Evolutionary conservation across 2,113 vertebrate genomes (phyloP).

Genomic region (Mionectes macconnelli): DNA sequence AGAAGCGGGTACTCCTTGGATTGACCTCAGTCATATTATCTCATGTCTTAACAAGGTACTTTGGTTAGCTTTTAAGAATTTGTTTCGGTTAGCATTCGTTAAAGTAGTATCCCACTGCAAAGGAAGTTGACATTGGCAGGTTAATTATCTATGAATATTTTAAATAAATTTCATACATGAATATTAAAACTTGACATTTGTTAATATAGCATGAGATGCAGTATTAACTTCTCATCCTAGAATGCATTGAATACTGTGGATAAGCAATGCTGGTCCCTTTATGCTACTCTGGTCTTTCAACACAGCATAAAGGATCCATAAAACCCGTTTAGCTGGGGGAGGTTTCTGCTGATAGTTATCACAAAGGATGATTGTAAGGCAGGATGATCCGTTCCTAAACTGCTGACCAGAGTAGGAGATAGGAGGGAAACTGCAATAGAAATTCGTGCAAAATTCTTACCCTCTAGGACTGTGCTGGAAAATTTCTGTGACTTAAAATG

Average conservation of each 20-base stretch:
- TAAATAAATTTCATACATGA: slow-evolving; percentile 8
- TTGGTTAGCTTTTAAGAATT: slow-evolving; percentile 1
- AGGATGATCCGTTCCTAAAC: not conserved
- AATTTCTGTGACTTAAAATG: not conserved
- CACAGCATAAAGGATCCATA: slow-evolving; percentile 65
- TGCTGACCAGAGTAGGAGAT: not conserved
- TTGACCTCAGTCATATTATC: slow-evolving; percentile 99
- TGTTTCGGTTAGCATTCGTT: not conserved
- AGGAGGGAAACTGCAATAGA: not conserved
- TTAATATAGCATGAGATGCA: not conserved
- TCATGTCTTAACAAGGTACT: slow-evolving; percentile 99
- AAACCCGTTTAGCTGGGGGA: not conserved
- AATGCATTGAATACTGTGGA: slow-evolving; percentile 27
- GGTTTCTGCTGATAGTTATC: not conserved
- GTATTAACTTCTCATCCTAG: slow-evolving; percentile 12
- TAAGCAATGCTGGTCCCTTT: slow-evolving; percentile 64
- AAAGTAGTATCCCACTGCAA: not conserved
- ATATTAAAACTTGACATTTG: not conserved
- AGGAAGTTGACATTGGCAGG: not conserved
- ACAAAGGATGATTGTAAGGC: not conserved
- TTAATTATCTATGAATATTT: not conserved
- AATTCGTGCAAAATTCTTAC: not conserved
- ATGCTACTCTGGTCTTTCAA: slow-evolving; percentile 67
- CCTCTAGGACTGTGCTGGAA: not conserved
- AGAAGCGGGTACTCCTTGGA: slow-evolving; percentile 96